These are phyloP conservation scores for Neoniphon sammara DNA, from an alignment of 2,797 vertebrate genomes.

Conservation along the genomic window DNA sequence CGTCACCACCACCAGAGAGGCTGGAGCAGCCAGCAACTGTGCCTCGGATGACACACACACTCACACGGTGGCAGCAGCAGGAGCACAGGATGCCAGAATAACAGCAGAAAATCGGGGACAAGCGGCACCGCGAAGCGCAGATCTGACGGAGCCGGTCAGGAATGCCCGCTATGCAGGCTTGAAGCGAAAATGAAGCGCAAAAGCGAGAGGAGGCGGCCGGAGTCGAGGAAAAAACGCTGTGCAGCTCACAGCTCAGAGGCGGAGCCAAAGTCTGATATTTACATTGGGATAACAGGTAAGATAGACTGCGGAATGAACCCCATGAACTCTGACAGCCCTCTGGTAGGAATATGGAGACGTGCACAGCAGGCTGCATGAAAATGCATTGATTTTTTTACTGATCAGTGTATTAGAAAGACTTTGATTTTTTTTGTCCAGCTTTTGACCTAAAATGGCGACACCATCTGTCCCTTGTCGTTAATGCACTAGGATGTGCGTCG, in stretches of 20 bases:
- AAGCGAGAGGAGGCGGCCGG: slow-evolving; percentile 82
- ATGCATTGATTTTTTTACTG: neutral
- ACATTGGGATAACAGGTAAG: slow-evolving; percentile 86
- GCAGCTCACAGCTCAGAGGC: slow-evolving; percentile 79
- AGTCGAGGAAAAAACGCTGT: slow-evolving; percentile 83
- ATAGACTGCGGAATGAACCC: slow-evolving; percentile 51
- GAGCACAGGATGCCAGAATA: slow-evolving; percentile 56
- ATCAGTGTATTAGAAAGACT: slow-evolving; percentile 4
- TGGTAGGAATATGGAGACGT: neutral
- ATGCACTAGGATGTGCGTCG: slow-evolving; percentile 25
- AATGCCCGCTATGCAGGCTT: slow-evolving; percentile 60
- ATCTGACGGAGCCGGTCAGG: slow-evolving; percentile 38
- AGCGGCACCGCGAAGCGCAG: slow-evolving; percentile 29
- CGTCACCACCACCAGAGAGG: slow-evolving; percentile 75
- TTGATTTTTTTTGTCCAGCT: slow-evolving; percentile 31
- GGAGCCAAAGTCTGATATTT: slow-evolving; percentile 81
- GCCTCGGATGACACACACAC: slow-evolving; percentile 40
- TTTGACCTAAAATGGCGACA: slow-evolving; percentile 78
- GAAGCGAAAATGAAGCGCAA: slow-evolving; percentile 85
- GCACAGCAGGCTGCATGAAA: neutral
- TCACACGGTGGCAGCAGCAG: neutral
- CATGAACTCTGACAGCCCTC: slow-evolving; percentile 38
- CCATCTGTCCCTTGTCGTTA: slow-evolving; percentile 46
- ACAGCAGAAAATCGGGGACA: slow-evolving; percentile 27
- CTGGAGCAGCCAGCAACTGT: slow-evolving; percentile 57